Evolutionary conservation across 2,888 invertebrate species (phyloP).

Genomic region (Lordiphosa andalusiaca): DNA sequence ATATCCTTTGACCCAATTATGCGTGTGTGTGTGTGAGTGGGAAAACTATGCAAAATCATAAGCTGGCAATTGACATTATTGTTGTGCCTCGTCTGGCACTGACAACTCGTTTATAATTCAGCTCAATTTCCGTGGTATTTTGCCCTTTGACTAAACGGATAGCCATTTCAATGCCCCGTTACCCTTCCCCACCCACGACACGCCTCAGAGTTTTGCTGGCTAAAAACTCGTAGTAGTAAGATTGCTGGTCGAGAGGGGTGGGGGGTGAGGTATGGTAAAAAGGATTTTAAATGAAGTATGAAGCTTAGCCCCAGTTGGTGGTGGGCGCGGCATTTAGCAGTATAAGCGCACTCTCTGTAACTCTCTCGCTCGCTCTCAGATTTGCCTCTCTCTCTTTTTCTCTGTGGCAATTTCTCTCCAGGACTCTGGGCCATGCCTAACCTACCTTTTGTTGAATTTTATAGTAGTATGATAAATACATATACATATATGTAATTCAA

Average conservation of each 20-base stretch:
- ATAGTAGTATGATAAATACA: constrained; percentile 57
- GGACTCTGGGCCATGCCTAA: constrained; percentile 63
- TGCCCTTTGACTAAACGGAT: constrained; percentile 37
- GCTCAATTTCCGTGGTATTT: constrained; percentile 62
- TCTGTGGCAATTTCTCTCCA: constrained; percentile 11
- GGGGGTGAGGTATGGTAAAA: constrained; percentile 19
- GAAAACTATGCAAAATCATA: constrained; percentile 45
- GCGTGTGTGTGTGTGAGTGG: constrained; percentile 6
- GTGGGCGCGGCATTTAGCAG: constrained; percentile 61
- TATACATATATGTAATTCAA: constrained; percentile 18
- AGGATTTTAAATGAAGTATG: constrained; percentile 14
- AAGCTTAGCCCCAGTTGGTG: constrained; percentile 31
- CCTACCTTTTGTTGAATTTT: constrained; percentile 74
- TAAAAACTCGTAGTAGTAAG: constrained; percentile 40
- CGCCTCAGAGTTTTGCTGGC: constrained; percentile 56
- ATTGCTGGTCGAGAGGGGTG: constrained; percentile 1
- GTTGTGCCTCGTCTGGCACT: constrained; percentile 21
- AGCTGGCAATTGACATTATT: constrained; percentile 58
- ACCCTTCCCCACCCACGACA: constrained; percentile 30
- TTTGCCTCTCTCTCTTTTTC: constrained; percentile 22
- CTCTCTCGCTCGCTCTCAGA: constrained; percentile 15
- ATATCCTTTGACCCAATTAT: constrained; percentile 78
- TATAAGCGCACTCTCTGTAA: constrained; percentile 34
- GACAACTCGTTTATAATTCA: constrained; percentile 56
- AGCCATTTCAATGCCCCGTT: constrained; percentile 10